Conservation (phyloP, 2,797 vertebrate species). For the Galaxias olidus region DNA sequence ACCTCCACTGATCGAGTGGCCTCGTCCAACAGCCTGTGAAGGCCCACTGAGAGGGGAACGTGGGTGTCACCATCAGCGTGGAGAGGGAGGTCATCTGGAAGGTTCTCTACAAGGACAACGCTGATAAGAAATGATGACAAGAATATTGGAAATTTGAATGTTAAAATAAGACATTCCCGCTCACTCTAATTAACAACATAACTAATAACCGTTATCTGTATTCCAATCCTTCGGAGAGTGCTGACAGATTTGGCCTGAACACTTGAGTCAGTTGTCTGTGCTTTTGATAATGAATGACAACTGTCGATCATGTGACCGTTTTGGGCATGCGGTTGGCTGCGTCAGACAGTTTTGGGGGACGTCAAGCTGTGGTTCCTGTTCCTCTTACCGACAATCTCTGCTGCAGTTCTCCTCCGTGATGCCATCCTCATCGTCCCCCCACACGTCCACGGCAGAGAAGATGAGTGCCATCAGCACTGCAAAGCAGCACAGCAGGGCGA, state of each 20-base stretch:
- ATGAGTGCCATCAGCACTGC: slow-evolving; percentile 91
- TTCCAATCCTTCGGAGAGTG: no score
- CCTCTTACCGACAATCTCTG: slow-evolving; percentile 89
- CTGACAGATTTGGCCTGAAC: no score
- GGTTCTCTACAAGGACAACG: slow-evolving; percentile 89
- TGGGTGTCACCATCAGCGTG: slow-evolving; percentile 72
- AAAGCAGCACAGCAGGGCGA: slow-evolving; percentile 95
- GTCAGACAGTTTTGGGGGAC: no score
- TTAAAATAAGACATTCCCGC: no score
- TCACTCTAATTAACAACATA: no score
- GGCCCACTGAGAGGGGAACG: slow-evolving; percentile 84
- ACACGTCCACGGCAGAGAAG: slow-evolving; percentile 94
- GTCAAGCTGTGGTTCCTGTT: no score
- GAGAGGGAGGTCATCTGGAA: slow-evolving; percentile 85
- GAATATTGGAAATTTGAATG: neutral
- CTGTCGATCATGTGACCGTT: no score
- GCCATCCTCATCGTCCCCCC: slow-evolving; percentile 91
- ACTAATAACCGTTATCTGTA: no score
- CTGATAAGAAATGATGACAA: slow-evolving; percentile 70
- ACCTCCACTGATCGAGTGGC: slow-evolving; percentile 88
- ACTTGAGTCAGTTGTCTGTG: no score
- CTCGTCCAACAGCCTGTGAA: slow-evolving; percentile 86
- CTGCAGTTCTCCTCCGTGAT: slow-evolving; percentile 93
- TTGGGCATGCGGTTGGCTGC: no score
- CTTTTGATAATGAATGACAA: no score